phyloP scores from a whole-genome alignment of 2,888 invertebrate genomes.

The Ormyrus pomaceus region DNA sequence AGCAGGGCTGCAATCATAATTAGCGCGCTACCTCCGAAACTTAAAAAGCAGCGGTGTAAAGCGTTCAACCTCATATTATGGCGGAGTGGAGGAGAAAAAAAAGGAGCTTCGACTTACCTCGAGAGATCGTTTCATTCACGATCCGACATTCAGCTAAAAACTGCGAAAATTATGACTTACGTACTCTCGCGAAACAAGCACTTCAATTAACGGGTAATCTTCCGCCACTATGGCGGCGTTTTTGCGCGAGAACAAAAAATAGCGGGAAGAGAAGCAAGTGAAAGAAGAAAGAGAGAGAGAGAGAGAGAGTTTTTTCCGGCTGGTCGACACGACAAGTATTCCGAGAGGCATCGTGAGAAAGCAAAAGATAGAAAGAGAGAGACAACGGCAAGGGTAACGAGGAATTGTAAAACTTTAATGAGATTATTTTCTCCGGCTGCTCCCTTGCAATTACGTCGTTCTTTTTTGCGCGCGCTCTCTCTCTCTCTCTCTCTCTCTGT shows the following conservation, averaged over 20 bases:
- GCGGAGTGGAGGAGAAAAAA: no score
- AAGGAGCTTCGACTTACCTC: not conserved
- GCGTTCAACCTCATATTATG: no score
- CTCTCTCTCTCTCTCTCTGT: not conserved
- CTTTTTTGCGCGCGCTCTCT: slow-evolving; percentile 7
- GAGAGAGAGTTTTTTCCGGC: slow-evolving; percentile 54
- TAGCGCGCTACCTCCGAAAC: no score
- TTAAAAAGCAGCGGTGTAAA: no score
- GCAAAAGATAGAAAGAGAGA: slow-evolving; percentile 1
- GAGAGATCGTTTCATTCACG: not conserved
- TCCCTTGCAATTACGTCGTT: slow-evolving; percentile 47
- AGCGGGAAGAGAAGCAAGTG: not conserved
- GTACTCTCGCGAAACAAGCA: slow-evolving; percentile 32
- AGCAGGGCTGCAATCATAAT: no score
- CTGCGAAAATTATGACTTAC: slow-evolving; percentile 27
- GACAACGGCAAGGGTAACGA: slow-evolving; percentile 36
- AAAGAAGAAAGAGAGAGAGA: slow-evolving; percentile 46
- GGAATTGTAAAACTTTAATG: slow-evolving; percentile 57
- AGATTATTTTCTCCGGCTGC: slow-evolving; percentile 58
- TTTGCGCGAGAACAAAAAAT: slow-evolving; percentile 50
- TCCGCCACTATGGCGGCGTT: slow-evolving; percentile 44
- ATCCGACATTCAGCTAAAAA: slow-evolving; percentile 11
- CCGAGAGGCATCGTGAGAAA: slow-evolving; percentile 46
- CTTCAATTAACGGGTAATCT: slow-evolving; percentile 48
- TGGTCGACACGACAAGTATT: slow-evolving; percentile 54